These are phyloP conservation scores for Scaptomyza caliginosa DNA, from an alignment of 2,888 invertebrate genomes.

Conservation along the genomic window DNA sequence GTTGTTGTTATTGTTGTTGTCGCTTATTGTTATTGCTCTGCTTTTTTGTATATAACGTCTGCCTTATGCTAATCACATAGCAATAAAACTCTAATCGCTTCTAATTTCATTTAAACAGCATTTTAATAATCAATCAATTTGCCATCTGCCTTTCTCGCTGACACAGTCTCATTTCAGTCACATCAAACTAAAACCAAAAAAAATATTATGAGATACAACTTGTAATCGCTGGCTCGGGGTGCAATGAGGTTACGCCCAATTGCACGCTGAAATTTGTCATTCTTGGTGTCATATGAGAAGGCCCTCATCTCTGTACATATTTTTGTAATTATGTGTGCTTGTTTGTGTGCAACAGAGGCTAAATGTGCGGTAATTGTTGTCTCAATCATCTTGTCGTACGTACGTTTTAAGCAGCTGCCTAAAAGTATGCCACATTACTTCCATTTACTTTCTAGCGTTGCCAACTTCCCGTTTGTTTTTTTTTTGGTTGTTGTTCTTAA, in stretches of 20 bases:
- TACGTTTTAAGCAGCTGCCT: slow-evolving; percentile 26
- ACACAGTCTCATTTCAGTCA: slow-evolving; percentile 45
- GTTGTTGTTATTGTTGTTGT: slow-evolving; percentile 15
- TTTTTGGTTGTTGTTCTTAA: slow-evolving; percentile 3
- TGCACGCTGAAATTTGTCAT: slow-evolving; percentile 65
- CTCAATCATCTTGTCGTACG: slow-evolving; percentile 45
- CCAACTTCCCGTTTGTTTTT: slow-evolving; percentile 29
- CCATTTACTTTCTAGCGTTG: slow-evolving; percentile 33
- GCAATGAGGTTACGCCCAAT: slow-evolving; percentile 59
- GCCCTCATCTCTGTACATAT: not conserved
- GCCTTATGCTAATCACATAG: slow-evolving; percentile 37
- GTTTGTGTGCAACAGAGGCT: slow-evolving; percentile 3
- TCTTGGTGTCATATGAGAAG: slow-evolving; percentile 48
- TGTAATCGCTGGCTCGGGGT: not conserved
- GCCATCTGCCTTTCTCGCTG: not conserved
- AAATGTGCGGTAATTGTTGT: slow-evolving; percentile 43
- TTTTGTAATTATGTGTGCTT: slow-evolving; percentile 30
- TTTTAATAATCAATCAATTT: slow-evolving; percentile 28
- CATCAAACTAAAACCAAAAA: not conserved
- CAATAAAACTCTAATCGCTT: slow-evolving; percentile 39
- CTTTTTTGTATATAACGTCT: slow-evolving; percentile 43
- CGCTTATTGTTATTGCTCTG: slow-evolving; percentile 30
- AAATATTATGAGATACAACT: slow-evolving; percentile 10
- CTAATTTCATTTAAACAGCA: slow-evolving; percentile 46
- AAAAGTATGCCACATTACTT: slow-evolving; percentile 43